These are phyloP conservation scores for Rhyzopertha dominica DNA, from an alignment of 1,140 invertebrate species.

Conservation along the genomic window DNA sequence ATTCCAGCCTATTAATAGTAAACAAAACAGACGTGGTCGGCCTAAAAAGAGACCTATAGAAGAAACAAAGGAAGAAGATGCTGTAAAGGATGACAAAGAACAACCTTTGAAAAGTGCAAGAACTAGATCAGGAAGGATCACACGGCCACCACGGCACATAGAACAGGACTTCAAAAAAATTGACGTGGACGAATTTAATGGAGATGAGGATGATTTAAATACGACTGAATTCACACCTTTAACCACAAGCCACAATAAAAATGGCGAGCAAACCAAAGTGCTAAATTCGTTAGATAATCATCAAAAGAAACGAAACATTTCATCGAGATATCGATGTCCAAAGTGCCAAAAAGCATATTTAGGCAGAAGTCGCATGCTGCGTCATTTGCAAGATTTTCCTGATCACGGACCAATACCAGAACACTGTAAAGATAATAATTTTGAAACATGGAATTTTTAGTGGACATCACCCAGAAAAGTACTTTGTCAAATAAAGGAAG, in stretches of 20 bases:
- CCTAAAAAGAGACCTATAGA: slow-evolving; percentile 23
- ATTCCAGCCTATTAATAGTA: slow-evolving; percentile 19
- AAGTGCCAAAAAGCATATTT: slow-evolving; percentile 56
- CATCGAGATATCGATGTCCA: slow-evolving; percentile 53
- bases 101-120: slow-evolving; percentile 23
- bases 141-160: slow-evolving; percentile 37
- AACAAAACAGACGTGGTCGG: slow-evolving; percentile 25
- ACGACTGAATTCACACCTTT: slow-evolving; percentile 31
- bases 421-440: slow-evolving; percentile 21
- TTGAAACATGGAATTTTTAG: slow-evolving; percentile 40
- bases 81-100: slow-evolving; percentile 12
- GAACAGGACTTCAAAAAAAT: slow-evolving; percentile 40
- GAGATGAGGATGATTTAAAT: slow-evolving; percentile 25
- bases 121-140: slow-evolving; percentile 37
- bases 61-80: slow-evolving; percentile 10
- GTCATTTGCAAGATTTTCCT: slow-evolving; percentile 60
- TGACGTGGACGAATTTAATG: slow-evolving; percentile 21
- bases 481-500: slow-evolving; percentile 26
- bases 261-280: slow-evolving; percentile 15
- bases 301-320: slow-evolving; percentile 49
- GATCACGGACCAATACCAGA: slow-evolving; percentile 50
- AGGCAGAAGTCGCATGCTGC: slow-evolving; percentile 51
- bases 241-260: slow-evolving; percentile 16
- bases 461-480: slow-evolving; percentile 34
- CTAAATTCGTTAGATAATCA: slow-evolving; percentile 16